Evolutionary conservation across 2,888 invertebrate species (phyloP).

Genomic region (Drosophila niveifrons): DNA sequence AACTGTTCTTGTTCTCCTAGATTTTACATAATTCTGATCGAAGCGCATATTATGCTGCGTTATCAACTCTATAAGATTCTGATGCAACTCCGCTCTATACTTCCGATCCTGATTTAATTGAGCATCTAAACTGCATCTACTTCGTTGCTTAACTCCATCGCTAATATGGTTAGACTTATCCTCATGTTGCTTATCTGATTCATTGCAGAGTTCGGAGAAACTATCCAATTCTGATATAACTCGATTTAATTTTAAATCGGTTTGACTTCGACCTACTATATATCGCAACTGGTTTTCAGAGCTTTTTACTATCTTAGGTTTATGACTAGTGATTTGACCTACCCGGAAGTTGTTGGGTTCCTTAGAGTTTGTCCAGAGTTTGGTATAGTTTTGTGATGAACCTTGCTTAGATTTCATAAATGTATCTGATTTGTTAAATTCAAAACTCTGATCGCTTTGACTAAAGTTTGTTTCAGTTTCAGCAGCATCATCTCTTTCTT

Average conservation of each 20-base stretch:
- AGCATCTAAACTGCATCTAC: neutral
- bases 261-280: neutral
- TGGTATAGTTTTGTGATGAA: too few species aligned
- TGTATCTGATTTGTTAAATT: too few species aligned
- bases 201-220: neutral
- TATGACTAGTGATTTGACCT: too few species aligned
- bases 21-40: neutral
- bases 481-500: too few species aligned
- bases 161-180: slow-evolving; percentile 1
- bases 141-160: neutral
- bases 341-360: too few species aligned
- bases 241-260: neutral
- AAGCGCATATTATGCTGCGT: neutral
- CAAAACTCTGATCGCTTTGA: too few species aligned
- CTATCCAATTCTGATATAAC: neutral
- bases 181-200: neutral
- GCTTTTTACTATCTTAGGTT: too few species aligned
- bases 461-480: too few species aligned
- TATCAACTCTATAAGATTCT: neutral
- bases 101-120: neutral
- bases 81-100: neutral
- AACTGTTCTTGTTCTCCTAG: neutral
- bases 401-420: too few species aligned
- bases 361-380: too few species aligned
- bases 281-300: neutral